Evolutionary conservation across 2,797 vertebrate genomes (phyloP), one percentile per base, ranked within the genome.

Genomic region (Coluber constrictor): DNA sequence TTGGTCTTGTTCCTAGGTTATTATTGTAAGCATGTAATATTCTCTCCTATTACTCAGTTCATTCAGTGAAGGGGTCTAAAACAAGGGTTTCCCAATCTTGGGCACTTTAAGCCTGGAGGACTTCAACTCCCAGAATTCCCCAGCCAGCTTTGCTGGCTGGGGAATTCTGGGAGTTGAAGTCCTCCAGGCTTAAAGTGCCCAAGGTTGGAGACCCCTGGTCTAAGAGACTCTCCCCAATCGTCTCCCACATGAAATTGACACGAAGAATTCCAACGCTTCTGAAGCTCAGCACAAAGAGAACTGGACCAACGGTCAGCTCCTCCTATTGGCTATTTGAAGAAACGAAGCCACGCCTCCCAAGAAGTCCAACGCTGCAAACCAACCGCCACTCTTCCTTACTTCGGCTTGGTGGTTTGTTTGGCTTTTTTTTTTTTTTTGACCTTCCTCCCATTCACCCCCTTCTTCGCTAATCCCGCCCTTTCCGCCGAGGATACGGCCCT

Each of bases 371-470:
- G 0, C 0, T 0, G 10, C 27, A 23, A 2, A n/a, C 43, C 9
- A 29, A 88, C 56, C 0, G 23, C 56, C 18, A 3, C 4, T 23
- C 0, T 32, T 15, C 1, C 27, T 18, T 18, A 6, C 5, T 10
- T 13, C 12, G 8, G 12, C 70, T 3, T 15, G 7, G 20, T 59
- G 59, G 59, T 13, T 57, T 57, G 59, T 60, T 60, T 8, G 16
- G 16, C 1, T 5, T 1, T 29, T 29, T 27, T 23, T 20, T 18
- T 0, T 0, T 0, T 1, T 0, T 0, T 2, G 0, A 12, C 37
- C 63, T 15, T 7, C 63, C 1, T 90, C 92, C 92, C 70, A 3
- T 27, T 25, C 1, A 0, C 2, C 70, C 70, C 5, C 27, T 29
- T 29, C 3, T 0, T 1, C 4, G 2, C 0, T 0, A 0, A 0